These are phyloP conservation scores for Sebastes fasciatus DNA, from an alignment of 2,113 vertebrate species.

Conservation along the genomic window DNA sequence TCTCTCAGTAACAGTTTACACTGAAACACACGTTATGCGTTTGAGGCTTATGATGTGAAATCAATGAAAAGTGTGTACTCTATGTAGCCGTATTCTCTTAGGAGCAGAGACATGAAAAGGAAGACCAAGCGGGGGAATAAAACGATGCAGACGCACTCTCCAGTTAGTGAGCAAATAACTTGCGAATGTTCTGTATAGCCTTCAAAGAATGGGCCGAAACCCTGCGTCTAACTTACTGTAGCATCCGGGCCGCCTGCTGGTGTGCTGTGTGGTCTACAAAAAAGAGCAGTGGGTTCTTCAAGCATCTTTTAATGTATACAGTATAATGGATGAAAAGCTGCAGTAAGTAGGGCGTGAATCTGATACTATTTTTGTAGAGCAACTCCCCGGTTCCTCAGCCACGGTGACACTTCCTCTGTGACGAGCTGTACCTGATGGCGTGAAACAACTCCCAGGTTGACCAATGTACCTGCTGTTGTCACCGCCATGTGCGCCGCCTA, in stretches of 20 bases:
- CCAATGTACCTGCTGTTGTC: constrained; percentile 51
- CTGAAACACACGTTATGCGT: constrained; percentile 5
- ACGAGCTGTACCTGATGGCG: constrained; percentile 56
- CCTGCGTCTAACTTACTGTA: background rate
- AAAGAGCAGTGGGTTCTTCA: constrained; percentile 36
- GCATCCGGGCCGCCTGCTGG: constrained; percentile 47
- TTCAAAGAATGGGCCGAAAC: constrained; percentile 26
- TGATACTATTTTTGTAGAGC: constrained; percentile 66
- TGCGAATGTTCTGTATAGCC: background rate
- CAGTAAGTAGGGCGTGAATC: constrained; percentile 61
- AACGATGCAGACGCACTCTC: constrained; percentile 12
- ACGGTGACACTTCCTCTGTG: constrained; percentile 47
- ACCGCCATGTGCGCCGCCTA: constrained; percentile 31
- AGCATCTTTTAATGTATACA: constrained; percentile 55
- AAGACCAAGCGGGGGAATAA: background rate
- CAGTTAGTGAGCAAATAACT: constrained; percentile 22
- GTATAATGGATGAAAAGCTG: constrained; percentile 62
- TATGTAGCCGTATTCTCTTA: constrained; percentile 14
- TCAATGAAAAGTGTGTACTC: constrained; percentile 38
- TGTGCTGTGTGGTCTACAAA: constrained; percentile 43
- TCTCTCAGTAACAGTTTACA: constrained; percentile 20
- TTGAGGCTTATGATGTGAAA: constrained; percentile 42
- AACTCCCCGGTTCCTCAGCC: constrained; percentile 60
- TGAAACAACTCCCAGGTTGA: constrained; percentile 67
- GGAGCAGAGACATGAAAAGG: constrained; percentile 31